Evolutionary conservation across 2,113 vertebrate species (phyloP).

Genomic region (Cyphomyrus plagiostoma): DNA sequence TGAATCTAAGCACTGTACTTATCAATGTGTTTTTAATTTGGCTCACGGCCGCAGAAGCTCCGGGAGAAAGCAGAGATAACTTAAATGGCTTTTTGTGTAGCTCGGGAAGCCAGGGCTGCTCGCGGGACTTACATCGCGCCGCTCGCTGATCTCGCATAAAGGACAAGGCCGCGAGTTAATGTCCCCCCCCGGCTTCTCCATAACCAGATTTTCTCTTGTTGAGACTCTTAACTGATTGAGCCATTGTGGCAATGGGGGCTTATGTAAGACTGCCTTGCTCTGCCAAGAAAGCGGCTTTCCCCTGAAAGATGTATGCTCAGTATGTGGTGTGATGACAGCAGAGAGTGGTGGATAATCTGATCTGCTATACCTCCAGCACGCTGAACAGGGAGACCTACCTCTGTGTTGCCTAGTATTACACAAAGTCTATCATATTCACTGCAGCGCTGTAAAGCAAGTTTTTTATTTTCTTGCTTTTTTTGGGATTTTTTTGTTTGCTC

Average conservation of each 20-base stretch:
- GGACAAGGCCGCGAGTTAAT: background rate
- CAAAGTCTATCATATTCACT: background rate
- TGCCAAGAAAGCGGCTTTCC: background rate
- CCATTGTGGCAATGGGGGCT: background rate
- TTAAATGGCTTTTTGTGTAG: conserved; percentile 26
- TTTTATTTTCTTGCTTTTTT: background rate
- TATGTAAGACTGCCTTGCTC: background rate
- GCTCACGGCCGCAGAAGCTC: conserved; percentile 30
- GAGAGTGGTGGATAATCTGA: background rate
- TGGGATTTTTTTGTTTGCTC: background rate
- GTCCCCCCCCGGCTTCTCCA: background rate
- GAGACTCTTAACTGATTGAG: background rate
- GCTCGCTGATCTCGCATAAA: background rate
- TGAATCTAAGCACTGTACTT: conserved; percentile 27
- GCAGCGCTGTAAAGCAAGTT: background rate
- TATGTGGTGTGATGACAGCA: background rate
- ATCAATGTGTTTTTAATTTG: conserved; percentile 2
- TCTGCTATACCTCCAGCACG: background rate
- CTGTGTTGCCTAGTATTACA: background rate
- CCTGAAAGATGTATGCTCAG: background rate
- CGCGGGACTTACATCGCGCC: background rate
- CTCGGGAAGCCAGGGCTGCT: conserved; percentile 23
- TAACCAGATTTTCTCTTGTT: conserved; percentile 12
- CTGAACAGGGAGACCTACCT: background rate
- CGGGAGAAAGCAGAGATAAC: conserved; percentile 33